Conservation (phyloP, 1,140 invertebrate species). For the Whitmania pigra region DNA sequence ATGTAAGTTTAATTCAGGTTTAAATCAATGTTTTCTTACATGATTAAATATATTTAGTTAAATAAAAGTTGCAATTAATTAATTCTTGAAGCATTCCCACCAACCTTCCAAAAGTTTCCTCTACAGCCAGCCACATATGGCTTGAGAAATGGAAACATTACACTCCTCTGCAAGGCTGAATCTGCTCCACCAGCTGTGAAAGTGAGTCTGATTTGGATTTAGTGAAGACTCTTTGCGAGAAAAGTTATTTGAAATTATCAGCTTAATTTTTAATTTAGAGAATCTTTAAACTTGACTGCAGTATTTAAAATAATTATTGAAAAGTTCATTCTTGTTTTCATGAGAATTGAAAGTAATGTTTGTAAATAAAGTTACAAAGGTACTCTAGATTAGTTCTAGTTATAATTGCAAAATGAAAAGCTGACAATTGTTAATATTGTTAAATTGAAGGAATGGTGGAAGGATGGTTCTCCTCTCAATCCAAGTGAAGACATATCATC, state of each 20-base stretch:
- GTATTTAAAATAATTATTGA: too few relatives aligned
- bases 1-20: slow-evolving; percentile 13
- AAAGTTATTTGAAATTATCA: too few relatives aligned
- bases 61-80: too few relatives aligned
- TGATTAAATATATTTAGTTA: too few relatives aligned
- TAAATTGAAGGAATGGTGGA: slow-evolving; percentile 59
- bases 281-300: too few relatives aligned
- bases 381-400: too few relatives aligned
- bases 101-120: slow-evolving; percentile 77
- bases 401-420: background rate
- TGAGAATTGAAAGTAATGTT: too few relatives aligned
- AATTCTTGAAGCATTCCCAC: slow-evolving; percentile 55
- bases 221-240: too few relatives aligned
- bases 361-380: too few relatives aligned
- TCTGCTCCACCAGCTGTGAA: slow-evolving; percentile 78
- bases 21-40: background rate
- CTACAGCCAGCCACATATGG: slow-evolving; percentile 76
- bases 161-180: slow-evolving; percentile 80
- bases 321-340: too few relatives aligned
- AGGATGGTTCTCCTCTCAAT: slow-evolving; percentile 67
- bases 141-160: slow-evolving; percentile 76
- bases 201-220: background rate
- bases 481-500: slow-evolving; percentile 26
- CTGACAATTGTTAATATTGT: background rate
- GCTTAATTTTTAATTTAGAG: too few relatives aligned